Base-by-base conservation (phyloP, 1,140 invertebrate genomes). In the Argopecten irradians region DNA sequence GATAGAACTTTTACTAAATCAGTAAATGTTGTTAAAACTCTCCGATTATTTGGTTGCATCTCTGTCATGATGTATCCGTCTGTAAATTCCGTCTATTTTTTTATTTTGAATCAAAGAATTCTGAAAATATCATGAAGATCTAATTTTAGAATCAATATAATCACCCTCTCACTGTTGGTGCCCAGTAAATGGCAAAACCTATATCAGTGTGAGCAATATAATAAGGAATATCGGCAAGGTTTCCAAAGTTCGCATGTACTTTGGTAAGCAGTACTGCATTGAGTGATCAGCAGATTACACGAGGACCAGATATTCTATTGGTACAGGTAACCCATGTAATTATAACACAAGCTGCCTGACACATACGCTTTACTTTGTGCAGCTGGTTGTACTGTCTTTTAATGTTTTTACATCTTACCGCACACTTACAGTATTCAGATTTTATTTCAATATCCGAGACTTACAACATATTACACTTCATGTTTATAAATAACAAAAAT, bases 61-160 rank as follows among this genome's bases (percentile, higher is more conserved):
- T n/a, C n/a, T n/a, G n/a, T n/a, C n/a, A n/a, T 39, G 36, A 39
- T 39, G 36, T 39, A 39, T 13, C 13, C 5, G 5, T 39, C 5
- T 39, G 36, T 5, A 13, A 39, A 39, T 8, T 39, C 13, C 13
- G 5, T 8, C 36, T 13, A 46, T 28, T 71, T 71, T 71, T 71
- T 8, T 71, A 71, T 28, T 7, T 71, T 71, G n/a, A 22, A 71
- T 8, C 36, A n/a, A n/a, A n/a, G n/a, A 39, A 28, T n/a, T n/a
- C 55, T 71, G 22, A 71, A 71, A 71, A 71, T 71, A 71, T 5
- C 55, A 1, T 5, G 0, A n/a, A 71, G 55, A 71, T 71, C 55
- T 71, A 28, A 71, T 71, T 71, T 71, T 71, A 28, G 55, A 71
- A 71, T 71, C 55, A 71, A 71, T 71, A 71, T 71, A n/a, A n/a